These are phyloP conservation scores for Neomonachus schauinslandi DNA, from an alignment of 2,113 vertebrate genomes.

Conservation along the genomic window DNA sequence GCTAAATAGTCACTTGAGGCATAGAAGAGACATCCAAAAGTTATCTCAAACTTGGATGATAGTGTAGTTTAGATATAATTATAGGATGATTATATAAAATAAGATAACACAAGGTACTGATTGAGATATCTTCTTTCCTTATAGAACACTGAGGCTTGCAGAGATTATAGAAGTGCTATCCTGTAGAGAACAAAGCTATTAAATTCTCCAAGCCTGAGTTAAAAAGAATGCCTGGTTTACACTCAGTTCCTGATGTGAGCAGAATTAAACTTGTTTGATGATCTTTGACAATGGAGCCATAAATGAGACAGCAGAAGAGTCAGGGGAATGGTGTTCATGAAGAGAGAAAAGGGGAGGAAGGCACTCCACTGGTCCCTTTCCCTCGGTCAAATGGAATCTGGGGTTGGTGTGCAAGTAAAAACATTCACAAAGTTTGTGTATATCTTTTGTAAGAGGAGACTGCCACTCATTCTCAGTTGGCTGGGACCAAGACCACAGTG, in stretches of 20 bases:
- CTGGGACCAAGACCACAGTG: neutral
- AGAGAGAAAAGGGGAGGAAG: neutral
- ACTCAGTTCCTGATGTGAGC: slow-evolving; percentile 33
- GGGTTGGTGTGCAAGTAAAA: neutral
- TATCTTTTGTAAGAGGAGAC: neutral
- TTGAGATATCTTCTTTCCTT: neutral
- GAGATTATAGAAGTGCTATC: neutral
- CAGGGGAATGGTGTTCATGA: neutral
- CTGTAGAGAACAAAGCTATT: neutral
- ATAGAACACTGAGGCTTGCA: neutral
- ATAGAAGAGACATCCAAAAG: neutral
- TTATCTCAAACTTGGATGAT: neutral
- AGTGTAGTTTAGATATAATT: neutral
- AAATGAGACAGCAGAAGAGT: neutral
- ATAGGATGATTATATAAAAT: neutral
- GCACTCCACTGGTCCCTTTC: neutral
- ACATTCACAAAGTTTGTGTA: neutral
- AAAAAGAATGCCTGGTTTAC: neutral
- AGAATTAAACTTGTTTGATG: slow-evolving; percentile 15
- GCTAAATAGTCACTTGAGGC: neutral
- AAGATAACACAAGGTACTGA: neutral
- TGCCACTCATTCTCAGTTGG: neutral
- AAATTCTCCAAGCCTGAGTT: neutral
- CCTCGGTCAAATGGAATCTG: neutral
- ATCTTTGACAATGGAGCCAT: neutral